phyloP scores from a whole-genome alignment of 2,113 vertebrate genomes.

The Jacana jacana region DNA sequence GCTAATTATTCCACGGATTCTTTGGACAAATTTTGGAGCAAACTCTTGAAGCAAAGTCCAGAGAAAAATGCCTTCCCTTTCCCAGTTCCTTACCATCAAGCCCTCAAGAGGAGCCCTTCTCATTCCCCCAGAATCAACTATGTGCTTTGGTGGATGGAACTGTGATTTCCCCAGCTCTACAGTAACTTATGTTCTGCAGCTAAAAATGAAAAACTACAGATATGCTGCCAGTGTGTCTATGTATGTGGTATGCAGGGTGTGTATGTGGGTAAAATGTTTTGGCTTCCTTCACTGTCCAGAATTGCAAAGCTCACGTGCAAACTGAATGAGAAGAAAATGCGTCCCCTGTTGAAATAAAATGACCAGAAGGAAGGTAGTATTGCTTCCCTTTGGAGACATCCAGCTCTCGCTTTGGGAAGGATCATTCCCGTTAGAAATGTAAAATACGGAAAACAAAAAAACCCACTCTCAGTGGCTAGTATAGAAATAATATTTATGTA shows the following conservation, averaged over 20 bases:
- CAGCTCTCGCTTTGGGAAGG: neutral
- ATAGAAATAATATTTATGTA: neutral
- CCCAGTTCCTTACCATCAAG: neutral
- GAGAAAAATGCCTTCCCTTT: neutral
- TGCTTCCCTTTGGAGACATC: neutral
- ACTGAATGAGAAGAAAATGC: neutral
- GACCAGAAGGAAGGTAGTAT: neutral
- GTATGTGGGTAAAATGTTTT: neutral
- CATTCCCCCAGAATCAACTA: neutral
- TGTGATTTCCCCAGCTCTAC: neutral
- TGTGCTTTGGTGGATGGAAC: neutral
- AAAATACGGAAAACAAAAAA: neutral
- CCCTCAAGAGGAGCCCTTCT: neutral
- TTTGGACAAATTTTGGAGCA: neutral
- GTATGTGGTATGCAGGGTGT: accelerated
- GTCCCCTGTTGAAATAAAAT: neutral
- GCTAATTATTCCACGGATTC: neutral
- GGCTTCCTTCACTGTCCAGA: neutral
- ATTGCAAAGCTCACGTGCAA: neutral
- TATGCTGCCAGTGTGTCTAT: neutral
- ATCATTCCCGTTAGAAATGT: neutral
- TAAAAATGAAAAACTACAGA: neutral
- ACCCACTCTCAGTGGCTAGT: neutral
- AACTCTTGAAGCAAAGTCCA: neutral
- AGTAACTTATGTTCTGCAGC: neutral